Base-by-base conservation (phyloP, 1,140 invertebrate species). In the Magallana ariakensis region DNA sequence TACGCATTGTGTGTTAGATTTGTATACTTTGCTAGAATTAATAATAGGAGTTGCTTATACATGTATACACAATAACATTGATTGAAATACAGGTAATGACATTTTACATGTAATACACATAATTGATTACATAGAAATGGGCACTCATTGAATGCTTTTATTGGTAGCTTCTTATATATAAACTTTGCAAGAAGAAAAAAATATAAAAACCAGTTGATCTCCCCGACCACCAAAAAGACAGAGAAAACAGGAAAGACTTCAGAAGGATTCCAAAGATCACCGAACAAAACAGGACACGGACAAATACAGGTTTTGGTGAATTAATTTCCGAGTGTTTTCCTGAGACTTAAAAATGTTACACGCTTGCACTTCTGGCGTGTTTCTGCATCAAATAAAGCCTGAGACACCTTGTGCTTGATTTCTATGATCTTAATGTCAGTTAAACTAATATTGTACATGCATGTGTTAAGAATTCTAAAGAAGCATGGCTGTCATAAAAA, bases 11-110 rank as follows among this genome's bases (percentile, higher is more conserved):
- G 54, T 82, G 46, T 26, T 82, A 81, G 9, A 53, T 55, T 46
- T 81, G 33, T 22, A 82, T 82, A 26, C 55, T 55, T 22, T 75
- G 22, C 66, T 75, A 75, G 22, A 13, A 75, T 75, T 60, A 11
- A 75, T 13, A 26, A 75, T 26, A 66, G 15, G n/a, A 75, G 33
- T 26, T 13, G 9, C 22, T 33, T 75, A 26, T 75, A 6, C 62
- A 70, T 19, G 62, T 70, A 75, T 75, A 75, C 22, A 75, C 16
- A 33, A 19, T 26, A 75, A 33, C 1, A 13, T 58, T 13, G 10
- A 58, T 10, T 13, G 57, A 58, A 16, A n/a, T n/a, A n/a, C n/a
- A n/a, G n/a, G n/a, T n/a, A 75, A 11, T 75, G 2, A 26, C 22
- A 75, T 13, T 75, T 75, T 46, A 9, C 13, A 26, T 75, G 10